These are phyloP conservation scores for Vespertilio murinus DNA, from an alignment of 2,797 vertebrate genomes.

Conservation along the genomic window DNA sequence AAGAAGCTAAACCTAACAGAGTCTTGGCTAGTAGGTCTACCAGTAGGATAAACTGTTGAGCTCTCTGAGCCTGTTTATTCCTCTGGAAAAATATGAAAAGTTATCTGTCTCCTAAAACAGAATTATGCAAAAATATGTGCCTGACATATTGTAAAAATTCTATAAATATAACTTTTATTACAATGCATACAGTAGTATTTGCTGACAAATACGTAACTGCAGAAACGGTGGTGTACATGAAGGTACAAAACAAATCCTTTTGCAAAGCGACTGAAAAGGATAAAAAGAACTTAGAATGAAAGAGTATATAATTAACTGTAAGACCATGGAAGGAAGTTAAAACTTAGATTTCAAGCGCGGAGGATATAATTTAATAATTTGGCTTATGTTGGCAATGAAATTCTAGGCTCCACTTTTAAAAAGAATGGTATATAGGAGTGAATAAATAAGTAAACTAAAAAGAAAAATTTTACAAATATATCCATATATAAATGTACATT, in stretches of 20 bases:
- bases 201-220: not conserved
- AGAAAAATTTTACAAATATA: not conserved
- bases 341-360: constrained; percentile 9
- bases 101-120: constrained; percentile 10
- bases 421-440: not conserved
- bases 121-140: constrained; percentile 4
- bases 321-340: not conserved
- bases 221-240: not conserved
- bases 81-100: constrained; percentile 2
- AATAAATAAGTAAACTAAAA: not conserved
- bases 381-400: constrained; percentile 2
- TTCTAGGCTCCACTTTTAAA: not conserved
- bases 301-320: not conserved
- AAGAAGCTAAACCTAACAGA: not conserved
- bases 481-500: not conserved
- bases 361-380: constrained; percentile 27
- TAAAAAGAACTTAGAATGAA: not conserved
- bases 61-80: not conserved
- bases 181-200: not conserved
- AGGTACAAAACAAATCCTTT: constrained; percentile 2
- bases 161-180: constrained; percentile 27
- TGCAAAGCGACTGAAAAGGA: not conserved
- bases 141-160: not conserved
- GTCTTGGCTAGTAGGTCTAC: not conserved
- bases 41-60: not conserved